Percentiles rank a stretch among this genome's conserved stretches.
Conservation (phyloP, 2,113 vertebrate genomes). For the Scortum barcoo region DNA sequence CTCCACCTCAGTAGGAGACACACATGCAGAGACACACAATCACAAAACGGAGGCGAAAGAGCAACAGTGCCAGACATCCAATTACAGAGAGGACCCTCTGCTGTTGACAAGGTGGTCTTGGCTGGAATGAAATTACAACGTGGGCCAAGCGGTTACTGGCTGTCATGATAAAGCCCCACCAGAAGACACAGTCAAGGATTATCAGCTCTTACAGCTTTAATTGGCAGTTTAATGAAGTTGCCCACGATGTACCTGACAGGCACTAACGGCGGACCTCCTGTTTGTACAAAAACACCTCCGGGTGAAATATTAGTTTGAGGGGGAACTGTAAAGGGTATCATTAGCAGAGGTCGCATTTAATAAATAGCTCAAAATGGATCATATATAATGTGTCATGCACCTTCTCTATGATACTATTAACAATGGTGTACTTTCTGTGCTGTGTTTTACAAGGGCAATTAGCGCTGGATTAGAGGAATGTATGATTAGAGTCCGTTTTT, state of each 20-base stretch:
- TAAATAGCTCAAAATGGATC: slow-evolving; percentile 32
- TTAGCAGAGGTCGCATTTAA: slow-evolving; percentile 15
- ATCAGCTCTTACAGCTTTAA: slow-evolving; percentile 62
- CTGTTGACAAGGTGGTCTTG: slow-evolving; percentile 45
- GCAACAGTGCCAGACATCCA: neutral
- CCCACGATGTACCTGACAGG: slow-evolving; percentile 24
- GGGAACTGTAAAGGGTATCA: slow-evolving; percentile 1
- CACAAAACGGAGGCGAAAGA: slow-evolving; percentile 8
- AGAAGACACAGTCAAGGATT: slow-evolving; percentile 51
- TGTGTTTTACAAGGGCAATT: slow-evolving; percentile 38
- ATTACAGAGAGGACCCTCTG: slow-evolving; percentile 37
- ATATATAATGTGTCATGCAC: slow-evolving; percentile 9
- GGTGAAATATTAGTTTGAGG: neutral
- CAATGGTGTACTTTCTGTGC: neutral
- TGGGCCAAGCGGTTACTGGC: slow-evolving; percentile 31
- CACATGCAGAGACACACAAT: slow-evolving; percentile 11
- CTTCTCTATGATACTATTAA: neutral
- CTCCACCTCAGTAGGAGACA: neutral
- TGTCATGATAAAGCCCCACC: slow-evolving; percentile 37
- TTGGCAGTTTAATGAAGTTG: slow-evolving; percentile 67
- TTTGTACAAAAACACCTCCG: slow-evolving; percentile 34
- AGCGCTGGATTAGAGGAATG: slow-evolving; percentile 9
- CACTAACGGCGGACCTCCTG: slow-evolving; percentile 37
- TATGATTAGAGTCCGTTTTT: slow-evolving; percentile 9
- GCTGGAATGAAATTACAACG: slow-evolving; percentile 52